Evolutionary conservation across 2,113 vertebrate species (phyloP).

Genomic region (Alethe diademata): DNA sequence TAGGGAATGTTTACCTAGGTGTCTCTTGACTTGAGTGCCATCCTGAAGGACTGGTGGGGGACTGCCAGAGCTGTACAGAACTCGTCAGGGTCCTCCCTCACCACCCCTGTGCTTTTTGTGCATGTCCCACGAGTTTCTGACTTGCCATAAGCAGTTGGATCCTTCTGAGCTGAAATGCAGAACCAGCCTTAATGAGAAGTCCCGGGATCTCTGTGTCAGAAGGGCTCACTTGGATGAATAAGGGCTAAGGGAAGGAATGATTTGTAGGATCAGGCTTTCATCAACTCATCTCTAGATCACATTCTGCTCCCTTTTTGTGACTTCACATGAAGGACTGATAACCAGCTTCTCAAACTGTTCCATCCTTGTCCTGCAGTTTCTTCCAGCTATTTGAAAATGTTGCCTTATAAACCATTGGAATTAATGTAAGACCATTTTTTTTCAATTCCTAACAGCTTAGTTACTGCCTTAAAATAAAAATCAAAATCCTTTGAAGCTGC

Average conservation of each 20-base stretch:
- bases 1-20: constrained; percentile 24
- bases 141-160: constrained; percentile 7
- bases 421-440: not conserved
- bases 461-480: constrained; percentile 12
- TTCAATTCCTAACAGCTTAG: not conserved
- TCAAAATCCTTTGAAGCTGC: not conserved
- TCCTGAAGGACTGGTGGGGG: not conserved
- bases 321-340: not conserved
- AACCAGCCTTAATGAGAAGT: not conserved
- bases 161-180: not conserved
- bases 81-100: not conserved
- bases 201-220: not conserved
- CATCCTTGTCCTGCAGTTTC: not conserved
- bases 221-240: not conserved
- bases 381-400: not conserved
- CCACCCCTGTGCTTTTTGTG: not conserved
- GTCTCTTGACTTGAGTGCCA: constrained; percentile 37
- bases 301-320: not conserved
- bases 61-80: not conserved
- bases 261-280: not conserved
- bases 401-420: constrained; percentile 32
- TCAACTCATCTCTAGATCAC: accelerated
- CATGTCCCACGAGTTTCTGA: not conserved
- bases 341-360: not conserved
- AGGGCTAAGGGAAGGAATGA: not conserved